A percentile compares a stretch with the other conserved stretches of the same genome.
Conservation (phyloP, 2,113 vertebrate genomes). For the Bambusicola thoracicus region DNA sequence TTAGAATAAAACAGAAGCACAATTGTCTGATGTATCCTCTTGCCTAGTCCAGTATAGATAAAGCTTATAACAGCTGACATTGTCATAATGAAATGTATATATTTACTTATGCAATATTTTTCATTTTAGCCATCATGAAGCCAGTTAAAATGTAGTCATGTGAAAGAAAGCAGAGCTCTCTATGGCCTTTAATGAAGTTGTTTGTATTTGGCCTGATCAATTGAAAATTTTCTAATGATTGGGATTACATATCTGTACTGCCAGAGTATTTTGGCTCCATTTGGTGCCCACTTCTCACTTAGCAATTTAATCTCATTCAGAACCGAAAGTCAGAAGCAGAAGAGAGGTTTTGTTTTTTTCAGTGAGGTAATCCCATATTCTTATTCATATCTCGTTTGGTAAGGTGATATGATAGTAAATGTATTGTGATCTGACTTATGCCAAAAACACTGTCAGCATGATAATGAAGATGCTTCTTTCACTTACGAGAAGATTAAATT, state of each 20-base stretch:
- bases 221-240: neutral
- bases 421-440: neutral
- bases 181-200: neutral
- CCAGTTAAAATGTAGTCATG: neutral
- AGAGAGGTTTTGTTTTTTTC: neutral
- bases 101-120: neutral
- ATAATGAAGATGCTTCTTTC: neutral
- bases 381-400: neutral
- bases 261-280: neutral
- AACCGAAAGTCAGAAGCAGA: neutral
- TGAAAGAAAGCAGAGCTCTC: neutral
- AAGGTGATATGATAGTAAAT: neutral
- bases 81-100: neutral
- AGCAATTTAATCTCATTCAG: neutral
- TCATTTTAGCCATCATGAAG: neutral
- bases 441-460: too few relatives aligned
- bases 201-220: neutral
- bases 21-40: neutral
- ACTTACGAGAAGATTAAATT: neutral
- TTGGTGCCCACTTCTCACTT: neutral
- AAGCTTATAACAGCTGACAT: neutral
- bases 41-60: neutral
- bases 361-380: neutral
- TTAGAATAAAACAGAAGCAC: neutral
- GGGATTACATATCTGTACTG: neutral